A percentile compares a stretch with the other conserved stretches of the same genome.
These are phyloP conservation scores for Equus przewalskii DNA, from an alignment of 2,113 vertebrate species.

Conservation along the genomic window DNA sequence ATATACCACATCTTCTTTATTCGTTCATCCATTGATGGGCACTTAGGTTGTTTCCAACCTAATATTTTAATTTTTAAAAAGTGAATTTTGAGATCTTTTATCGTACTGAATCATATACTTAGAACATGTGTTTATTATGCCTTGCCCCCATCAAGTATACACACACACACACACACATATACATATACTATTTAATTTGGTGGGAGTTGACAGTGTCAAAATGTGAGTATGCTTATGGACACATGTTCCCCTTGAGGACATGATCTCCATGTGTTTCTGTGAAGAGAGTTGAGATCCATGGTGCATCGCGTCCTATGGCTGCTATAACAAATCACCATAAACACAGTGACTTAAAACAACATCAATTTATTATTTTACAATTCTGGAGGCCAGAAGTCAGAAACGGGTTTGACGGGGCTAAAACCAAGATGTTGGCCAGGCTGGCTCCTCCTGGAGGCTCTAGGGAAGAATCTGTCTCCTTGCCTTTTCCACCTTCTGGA, in stretches of 20 bases:
- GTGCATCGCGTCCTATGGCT: background rate
- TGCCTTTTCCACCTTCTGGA: background rate
- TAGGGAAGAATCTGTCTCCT: background rate
- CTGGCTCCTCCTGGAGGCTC: background rate
- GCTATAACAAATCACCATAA: background rate
- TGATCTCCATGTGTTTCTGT: background rate
- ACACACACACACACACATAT: background rate
- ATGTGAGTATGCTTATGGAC: background rate
- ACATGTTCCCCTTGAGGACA: background rate
- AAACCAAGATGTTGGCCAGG: background rate
- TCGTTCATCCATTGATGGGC: too few relatives aligned
- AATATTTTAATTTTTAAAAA: too few relatives aligned
- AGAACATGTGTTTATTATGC: background rate
- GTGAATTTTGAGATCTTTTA: background rate
- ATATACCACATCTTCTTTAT: too few relatives aligned
- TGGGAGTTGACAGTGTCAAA: background rate
- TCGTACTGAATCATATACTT: background rate
- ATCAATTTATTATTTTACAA: background rate
- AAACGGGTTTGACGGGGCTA: background rate
- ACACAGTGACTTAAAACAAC: background rate
- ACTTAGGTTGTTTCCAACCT: too few relatives aligned
- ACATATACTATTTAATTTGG: background rate
- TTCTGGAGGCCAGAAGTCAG: background rate
- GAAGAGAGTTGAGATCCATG: background rate
- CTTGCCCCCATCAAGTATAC: background rate